These are phyloP conservation scores for Parapsyche elsis DNA, from an alignment of 1,140 invertebrate genomes.

Conservation along the genomic window DNA sequence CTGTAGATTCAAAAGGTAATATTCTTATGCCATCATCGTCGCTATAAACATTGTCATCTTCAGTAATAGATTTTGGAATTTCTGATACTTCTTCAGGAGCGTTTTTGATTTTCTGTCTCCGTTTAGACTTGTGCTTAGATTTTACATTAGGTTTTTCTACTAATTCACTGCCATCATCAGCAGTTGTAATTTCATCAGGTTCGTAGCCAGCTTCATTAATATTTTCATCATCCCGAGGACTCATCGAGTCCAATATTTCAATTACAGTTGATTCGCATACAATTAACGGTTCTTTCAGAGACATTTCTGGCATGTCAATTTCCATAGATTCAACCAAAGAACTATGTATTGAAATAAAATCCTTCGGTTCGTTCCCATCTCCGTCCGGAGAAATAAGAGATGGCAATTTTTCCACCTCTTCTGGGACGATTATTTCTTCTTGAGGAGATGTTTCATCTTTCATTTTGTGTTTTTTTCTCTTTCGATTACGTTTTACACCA, in stretches of 20 bases:
- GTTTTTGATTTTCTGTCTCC: slow-evolving; percentile 66
- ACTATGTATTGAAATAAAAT: slow-evolving; percentile 64
- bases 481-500: slow-evolving; percentile 62
- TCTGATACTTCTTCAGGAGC: slow-evolving; percentile 61
- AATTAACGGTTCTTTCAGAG: slow-evolving; percentile 64
- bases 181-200: slow-evolving; percentile 70
- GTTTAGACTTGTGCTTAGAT: slow-evolving; percentile 67
- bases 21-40: slow-evolving; percentile 56
- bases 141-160: slow-evolving; percentile 58
- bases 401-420: slow-evolving; percentile 47
- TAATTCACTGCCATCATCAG: slow-evolving; percentile 65
- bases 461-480: slow-evolving; percentile 67
- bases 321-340: slow-evolving; percentile 73
- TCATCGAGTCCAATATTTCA: slow-evolving; percentile 64
- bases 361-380: slow-evolving; percentile 54
- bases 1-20: not conserved
- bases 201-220: slow-evolving; percentile 68
- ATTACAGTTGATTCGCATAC: slow-evolving; percentile 62
- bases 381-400: slow-evolving; percentile 55
- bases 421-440: slow-evolving; percentile 55
- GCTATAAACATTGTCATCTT: slow-evolving; percentile 58
- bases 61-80: slow-evolving; percentile 61
- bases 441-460: slow-evolving; percentile 56
- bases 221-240: slow-evolving; percentile 61
- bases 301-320: slow-evolving; percentile 66